These are phyloP conservation scores for Macrotis lagotis DNA, from an alignment of 2,113 vertebrate genomes.

Conservation along the genomic window DNA sequence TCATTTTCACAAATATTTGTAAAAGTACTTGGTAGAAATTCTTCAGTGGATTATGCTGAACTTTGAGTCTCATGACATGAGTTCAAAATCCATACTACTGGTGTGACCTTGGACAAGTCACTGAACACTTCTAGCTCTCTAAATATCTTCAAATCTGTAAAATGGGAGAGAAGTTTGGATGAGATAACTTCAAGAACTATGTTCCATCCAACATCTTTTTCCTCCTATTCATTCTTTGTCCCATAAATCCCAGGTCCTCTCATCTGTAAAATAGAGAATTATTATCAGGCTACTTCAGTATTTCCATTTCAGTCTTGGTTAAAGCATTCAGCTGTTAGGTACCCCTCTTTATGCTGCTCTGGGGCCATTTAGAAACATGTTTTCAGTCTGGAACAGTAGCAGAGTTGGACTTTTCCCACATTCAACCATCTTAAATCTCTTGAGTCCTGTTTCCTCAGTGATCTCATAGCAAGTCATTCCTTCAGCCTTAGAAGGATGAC, in stretches of 20 bases:
- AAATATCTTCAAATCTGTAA: background rate
- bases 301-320: background rate
- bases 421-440: background rate
- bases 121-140: background rate
- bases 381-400: conserved; percentile 50
- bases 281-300: background rate
- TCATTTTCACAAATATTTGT: background rate
- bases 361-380: background rate
- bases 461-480: conserved; percentile 60
- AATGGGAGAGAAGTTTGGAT: background rate
- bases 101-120: background rate
- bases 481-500: conserved; percentile 34
- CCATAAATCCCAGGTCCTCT: background rate
- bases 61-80: background rate
- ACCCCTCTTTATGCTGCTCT: background rate
- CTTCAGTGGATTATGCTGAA: background rate
- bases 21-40: background rate
- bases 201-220: background rate
- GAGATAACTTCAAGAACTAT: background rate
- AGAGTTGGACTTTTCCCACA: conserved; percentile 39
- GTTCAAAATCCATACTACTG: background rate
- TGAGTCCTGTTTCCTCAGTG: conserved; percentile 27
- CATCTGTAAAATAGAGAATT: background rate
- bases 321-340: background rate
- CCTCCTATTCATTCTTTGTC: background rate